These are phyloP conservation scores for Sesia apiformis DNA, from an alignment of 2,888 invertebrate genomes.

Conservation along the genomic window DNA sequence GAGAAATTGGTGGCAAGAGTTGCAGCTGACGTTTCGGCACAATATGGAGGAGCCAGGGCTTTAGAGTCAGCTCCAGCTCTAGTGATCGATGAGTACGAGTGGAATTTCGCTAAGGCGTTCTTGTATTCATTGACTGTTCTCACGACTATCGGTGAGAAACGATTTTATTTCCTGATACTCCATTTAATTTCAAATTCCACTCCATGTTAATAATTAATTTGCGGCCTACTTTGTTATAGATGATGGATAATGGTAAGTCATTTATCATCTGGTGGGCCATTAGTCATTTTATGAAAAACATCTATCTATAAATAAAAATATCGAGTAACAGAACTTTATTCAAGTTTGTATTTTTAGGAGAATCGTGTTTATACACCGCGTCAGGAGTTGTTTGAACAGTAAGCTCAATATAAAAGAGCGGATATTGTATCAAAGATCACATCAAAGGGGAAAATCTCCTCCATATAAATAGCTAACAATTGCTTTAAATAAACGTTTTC, in stretches of 20 bases:
- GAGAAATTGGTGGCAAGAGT: constrained; percentile 85
- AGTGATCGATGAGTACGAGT: constrained; percentile 79
- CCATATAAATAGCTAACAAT: neutral
- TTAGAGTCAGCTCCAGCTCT: constrained; percentile 58
- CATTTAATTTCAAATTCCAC: neutral
- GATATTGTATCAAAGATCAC: neutral
- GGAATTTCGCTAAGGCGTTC: constrained; percentile 93
- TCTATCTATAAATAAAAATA: neutral
- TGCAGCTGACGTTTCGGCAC: constrained; percentile 82
- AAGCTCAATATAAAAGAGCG: neutral
- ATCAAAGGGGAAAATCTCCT: neutral
- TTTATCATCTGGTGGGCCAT: no score
- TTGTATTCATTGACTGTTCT: constrained; percentile 95
- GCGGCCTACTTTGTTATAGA: no score
- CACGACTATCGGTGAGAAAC: constrained; percentile 87
- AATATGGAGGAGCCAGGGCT: constrained; percentile 57
- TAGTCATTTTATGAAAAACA: no score
- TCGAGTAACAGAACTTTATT: neutral
- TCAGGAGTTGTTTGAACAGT: neutral
- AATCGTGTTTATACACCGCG: neutral
- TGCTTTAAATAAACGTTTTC: constrained; percentile 6
- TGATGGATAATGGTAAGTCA: no score
- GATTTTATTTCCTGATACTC: neutral
- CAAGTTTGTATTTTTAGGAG: neutral
- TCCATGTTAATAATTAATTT: no score